Conservation (phyloP, 1,140 invertebrate species). For the Pteromalus puparum region DNA sequence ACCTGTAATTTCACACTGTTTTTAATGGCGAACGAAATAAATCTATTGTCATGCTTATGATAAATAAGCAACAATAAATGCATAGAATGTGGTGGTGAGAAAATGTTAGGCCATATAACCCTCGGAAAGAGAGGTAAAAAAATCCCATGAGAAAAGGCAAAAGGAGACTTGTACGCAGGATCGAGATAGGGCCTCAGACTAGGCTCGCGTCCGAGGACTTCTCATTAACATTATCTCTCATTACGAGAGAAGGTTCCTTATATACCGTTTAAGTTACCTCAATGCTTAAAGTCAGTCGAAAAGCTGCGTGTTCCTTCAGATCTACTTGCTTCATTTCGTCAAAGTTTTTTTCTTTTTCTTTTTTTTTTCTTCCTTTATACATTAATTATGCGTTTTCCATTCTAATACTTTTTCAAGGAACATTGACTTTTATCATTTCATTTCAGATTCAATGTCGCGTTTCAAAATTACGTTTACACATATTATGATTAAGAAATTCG, state of each 20-base stretch:
- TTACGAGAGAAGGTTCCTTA: conserved; percentile 54
- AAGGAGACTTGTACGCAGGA: conserved; percentile 59
- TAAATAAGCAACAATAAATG: conserved; percentile 4
- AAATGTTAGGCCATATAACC: not conserved
- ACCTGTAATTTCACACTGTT: not conserved
- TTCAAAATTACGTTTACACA: not conserved
- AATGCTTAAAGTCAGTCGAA: conserved; percentile 59
- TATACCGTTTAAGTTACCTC: conserved; percentile 51
- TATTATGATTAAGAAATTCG: not conserved
- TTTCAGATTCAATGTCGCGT: not conserved
- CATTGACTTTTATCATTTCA: not conserved
- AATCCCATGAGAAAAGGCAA: conserved; percentile 33
- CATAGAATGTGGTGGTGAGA: not conserved
- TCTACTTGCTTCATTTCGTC: conserved; percentile 57
- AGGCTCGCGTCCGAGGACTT: conserved; percentile 64
- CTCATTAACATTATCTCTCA: conserved; percentile 54
- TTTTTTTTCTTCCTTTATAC: conserved; percentile 20
- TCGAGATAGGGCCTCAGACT: conserved; percentile 67
- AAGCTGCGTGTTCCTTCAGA: conserved; percentile 57
- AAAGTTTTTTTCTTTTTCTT: conserved; percentile 46
- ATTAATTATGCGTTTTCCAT: conserved; percentile 39
- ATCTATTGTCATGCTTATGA: not conserved
- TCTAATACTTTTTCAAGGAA: conserved; percentile 42
- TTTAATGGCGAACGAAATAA: not conserved
- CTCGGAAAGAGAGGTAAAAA: not conserved